A percentile compares a stretch with the other conserved stretches of the same genome.
Conservation (phyloP, 2,113 vertebrate genomes). For the Osmerus eperlanus region DNA sequence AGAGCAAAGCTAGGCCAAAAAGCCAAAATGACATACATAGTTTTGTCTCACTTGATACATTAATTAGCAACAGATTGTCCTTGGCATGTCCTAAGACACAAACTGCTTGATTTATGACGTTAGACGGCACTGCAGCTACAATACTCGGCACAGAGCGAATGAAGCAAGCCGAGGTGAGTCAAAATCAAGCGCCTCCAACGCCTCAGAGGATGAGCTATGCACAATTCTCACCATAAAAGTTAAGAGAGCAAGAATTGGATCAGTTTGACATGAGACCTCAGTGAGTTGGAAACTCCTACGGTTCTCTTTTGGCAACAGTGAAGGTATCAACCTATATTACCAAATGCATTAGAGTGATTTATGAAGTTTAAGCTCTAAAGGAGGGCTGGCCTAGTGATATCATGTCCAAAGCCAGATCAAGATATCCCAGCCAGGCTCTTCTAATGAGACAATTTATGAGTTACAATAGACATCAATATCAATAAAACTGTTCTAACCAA, state of each 20-base stretch:
- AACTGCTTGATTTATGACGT: neutral
- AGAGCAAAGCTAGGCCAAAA: neutral
- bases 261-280: conserved; percentile 30
- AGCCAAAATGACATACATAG: conserved; percentile 5
- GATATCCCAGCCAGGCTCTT: conserved; percentile 34
- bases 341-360: conserved; percentile 53
- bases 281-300: conserved; percentile 33
- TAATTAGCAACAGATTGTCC: conserved; percentile 4
- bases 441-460: conserved; percentile 34
- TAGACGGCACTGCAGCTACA: too few species aligned
- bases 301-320: conserved; percentile 24
- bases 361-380: conserved; percentile 45
- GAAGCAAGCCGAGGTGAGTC: too few species aligned
- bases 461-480: conserved; percentile 19
- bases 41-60: conserved; percentile 19
- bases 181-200: neutral
- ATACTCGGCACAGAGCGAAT: neutral
- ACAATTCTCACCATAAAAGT: conserved; percentile 28
- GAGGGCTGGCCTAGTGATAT: conserved; percentile 49
- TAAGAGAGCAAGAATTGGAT: conserved; percentile 24
- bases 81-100: neutral
- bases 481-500: conserved; percentile 38
- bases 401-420: conserved; percentile 44
- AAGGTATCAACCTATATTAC: conserved; percentile 24
- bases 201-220: conserved; percentile 9